Evolutionary conservation across 2,888 invertebrate species (phyloP).

Genomic region (Eristalis arbustorum): DNA sequence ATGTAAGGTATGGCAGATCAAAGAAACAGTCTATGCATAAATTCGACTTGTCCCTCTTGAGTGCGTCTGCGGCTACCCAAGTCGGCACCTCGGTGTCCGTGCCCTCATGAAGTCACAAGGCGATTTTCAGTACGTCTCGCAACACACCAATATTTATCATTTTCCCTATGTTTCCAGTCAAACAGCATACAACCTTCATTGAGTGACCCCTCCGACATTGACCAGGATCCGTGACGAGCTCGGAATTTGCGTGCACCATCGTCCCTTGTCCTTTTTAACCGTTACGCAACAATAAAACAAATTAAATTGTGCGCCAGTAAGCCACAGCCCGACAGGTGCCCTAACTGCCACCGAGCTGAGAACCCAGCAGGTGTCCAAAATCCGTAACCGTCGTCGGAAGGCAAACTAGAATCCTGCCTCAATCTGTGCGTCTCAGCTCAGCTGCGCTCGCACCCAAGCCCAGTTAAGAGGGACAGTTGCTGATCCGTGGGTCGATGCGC

Average conservation of each 20-base stretch:
- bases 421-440: constrained; percentile 16
- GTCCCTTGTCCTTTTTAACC: constrained; percentile 9
- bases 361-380: constrained; percentile 35
- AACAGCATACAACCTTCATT: background rate
- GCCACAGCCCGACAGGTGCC: constrained; percentile 55
- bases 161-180: background rate
- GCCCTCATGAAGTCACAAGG: background rate
- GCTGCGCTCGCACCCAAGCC: constrained; percentile 3
- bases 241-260: constrained; percentile 57
- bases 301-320: constrained; percentile 63
- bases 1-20: too few species aligned
- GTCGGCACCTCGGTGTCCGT: background rate
- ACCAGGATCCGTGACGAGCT: constrained; percentile 57
- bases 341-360: background rate
- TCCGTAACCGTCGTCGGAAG: constrained; percentile 39
- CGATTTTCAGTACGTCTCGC: background rate
- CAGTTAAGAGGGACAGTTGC: background rate
- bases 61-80: background rate
- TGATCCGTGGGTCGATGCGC: constrained; percentile 8
- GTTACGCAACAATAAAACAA: constrained; percentile 58
- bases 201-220: background rate
- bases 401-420: background rate
- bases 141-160: background rate
- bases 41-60: too few species aligned
- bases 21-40: too few species aligned